Conservation (phyloP, 2,888 invertebrate species). For the Neuroscelio doddi region DNA sequence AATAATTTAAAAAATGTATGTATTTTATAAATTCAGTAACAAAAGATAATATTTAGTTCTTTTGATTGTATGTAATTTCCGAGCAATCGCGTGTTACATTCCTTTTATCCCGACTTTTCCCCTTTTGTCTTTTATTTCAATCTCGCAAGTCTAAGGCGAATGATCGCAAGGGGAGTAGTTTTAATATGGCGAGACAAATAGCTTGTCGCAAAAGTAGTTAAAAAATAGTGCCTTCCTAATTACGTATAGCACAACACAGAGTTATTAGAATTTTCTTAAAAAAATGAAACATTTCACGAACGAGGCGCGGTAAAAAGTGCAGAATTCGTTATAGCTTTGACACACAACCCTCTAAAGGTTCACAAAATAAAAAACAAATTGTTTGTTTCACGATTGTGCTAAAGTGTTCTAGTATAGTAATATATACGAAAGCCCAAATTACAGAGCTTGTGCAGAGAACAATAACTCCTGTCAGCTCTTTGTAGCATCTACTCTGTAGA, state of each 20-base stretch:
- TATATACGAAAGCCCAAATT: background rate
- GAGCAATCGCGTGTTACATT: slow-evolving; percentile 28
- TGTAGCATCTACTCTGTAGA: too few relatives aligned
- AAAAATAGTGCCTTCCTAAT: slow-evolving; percentile 47
- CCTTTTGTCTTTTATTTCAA: slow-evolving; percentile 32
- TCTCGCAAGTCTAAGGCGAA: slow-evolving; percentile 28
- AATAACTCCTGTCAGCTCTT: background rate
- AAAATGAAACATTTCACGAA: slow-evolving; percentile 37
- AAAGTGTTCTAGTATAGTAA: background rate
- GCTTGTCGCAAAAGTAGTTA: slow-evolving; percentile 45
- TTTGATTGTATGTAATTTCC: slow-evolving; percentile 21
- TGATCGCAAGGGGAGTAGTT: slow-evolving; percentile 41
- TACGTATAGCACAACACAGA: slow-evolving; percentile 31
- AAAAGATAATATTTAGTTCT: slow-evolving; percentile 24
- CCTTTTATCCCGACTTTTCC: slow-evolving; percentile 31
- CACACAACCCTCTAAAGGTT: slow-evolving; percentile 1
- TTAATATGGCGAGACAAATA: slow-evolving; percentile 40
- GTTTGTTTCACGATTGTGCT: background rate
- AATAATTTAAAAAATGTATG: too few relatives aligned
- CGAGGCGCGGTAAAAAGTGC: slow-evolving; percentile 13
- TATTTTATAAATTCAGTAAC: too few relatives aligned
- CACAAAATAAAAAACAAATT: background rate
- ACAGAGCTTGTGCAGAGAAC: background rate
- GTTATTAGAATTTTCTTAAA: slow-evolving; percentile 41
- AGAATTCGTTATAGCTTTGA: slow-evolving; percentile 7